Conservation (phyloP, 1,140 invertebrate genomes). For the Tetragnatha versicolor region DNA sequence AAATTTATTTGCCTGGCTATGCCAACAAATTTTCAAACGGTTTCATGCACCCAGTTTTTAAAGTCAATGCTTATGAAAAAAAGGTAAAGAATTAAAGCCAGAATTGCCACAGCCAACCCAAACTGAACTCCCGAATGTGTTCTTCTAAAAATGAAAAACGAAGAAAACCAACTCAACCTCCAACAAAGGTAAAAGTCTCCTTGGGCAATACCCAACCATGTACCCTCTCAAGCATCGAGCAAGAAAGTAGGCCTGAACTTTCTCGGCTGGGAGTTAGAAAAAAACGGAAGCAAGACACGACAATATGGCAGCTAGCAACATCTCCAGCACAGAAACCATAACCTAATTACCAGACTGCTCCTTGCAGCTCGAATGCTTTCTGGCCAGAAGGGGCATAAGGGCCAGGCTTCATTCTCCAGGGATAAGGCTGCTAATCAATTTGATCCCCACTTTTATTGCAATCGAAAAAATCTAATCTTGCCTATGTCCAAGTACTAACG, state of each 20-base stretch:
- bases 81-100: too few relatives aligned
- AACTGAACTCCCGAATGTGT: too few relatives aligned
- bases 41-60: too few relatives aligned
- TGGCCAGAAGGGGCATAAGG: constrained; percentile 39
- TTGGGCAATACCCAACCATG: constrained; percentile 20
- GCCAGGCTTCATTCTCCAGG: constrained; percentile 8
- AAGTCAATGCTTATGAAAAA: too few relatives aligned
- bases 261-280: constrained; percentile 1
- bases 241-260: constrained; percentile 6
- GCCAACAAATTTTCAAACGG: too few relatives aligned
- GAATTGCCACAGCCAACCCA: too few relatives aligned
- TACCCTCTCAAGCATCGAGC: background rate
- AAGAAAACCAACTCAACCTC: constrained; percentile 3
- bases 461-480: constrained; percentile 53
- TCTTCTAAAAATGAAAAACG: too few relatives aligned
- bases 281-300: constrained; percentile 21
- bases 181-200: constrained; percentile 10
- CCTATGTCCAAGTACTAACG: constrained; percentile 36
- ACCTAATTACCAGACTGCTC: constrained; percentile 37
- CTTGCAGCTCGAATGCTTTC: constrained; percentile 26
- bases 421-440: constrained; percentile 45
- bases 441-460: constrained; percentile 53
- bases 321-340: constrained; percentile 24
- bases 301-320: constrained; percentile 21
- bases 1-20: too few relatives aligned